Base-by-base conservation (phyloP, 2,797 vertebrate species). In the Parotocinclus haroldoi region DNA sequence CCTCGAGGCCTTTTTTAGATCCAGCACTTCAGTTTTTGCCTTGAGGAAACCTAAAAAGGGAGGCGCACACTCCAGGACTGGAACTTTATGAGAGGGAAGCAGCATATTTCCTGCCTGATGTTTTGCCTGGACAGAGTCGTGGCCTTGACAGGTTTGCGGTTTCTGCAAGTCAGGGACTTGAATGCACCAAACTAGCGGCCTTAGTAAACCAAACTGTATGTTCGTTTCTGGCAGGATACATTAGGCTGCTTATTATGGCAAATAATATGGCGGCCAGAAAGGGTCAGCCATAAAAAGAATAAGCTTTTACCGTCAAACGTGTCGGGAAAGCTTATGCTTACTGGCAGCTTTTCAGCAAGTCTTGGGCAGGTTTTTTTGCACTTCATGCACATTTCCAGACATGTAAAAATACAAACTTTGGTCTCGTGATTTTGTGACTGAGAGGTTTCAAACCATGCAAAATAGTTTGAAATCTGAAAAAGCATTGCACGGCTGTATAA, bases 21-120 rank as follows among this genome's bases (percentile, higher is more conserved):
- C 48, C 48, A 17, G 7, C n/a, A 36, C 62, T 51, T 40, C 61
- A 57, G 54, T 64, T 52, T 27, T 60, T 59, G 56, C n/a, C 60
- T 68, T 13, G 17, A 64, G 68, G 59, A 64, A 58, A 58, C 36
- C 48, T 48, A 55, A 62, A 63, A 66, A 59, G 57, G 52, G 58
- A 54, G 65, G 49, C 17, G 71, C n/a, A 12, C 10, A 10, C 49
- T 63, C 64, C 59, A 17, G 11, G 38, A 57, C 55, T 36, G n/a
- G 63, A 65, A 61, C 49, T 27, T 50, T 59, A 18, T 1, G 36
- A 64, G 42, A 46, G 39, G 39, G 46, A 63, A 57, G 46, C 27
- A 39, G 27, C 54, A 66, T 66, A 62, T 65, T 61, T 63, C 64
- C 64, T 56, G 53, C 58, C 19, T 39, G 48, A 56, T 37, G 57